A percentile compares a stretch with the other conserved stretches of the same genome.
These are phyloP conservation scores for Gambelia wislizenii DNA, from an alignment of 2,797 vertebrate species.

Conservation along the genomic window DNA sequence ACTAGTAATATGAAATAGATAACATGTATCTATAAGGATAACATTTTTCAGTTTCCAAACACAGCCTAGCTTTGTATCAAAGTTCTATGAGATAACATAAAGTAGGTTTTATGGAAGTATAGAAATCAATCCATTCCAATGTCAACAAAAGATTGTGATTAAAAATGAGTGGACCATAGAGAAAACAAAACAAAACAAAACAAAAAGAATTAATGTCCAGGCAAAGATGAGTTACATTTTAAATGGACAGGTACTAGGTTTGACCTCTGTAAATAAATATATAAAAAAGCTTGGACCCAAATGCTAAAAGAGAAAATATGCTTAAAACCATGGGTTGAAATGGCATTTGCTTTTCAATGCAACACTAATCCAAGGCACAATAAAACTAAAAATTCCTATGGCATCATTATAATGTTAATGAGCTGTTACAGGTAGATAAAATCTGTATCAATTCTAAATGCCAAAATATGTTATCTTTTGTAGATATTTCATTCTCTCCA, in stretches of 20 bases:
- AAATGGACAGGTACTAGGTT: neutral
- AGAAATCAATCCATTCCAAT: constrained; percentile 14
- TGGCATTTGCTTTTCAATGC: neutral
- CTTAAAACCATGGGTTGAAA: neutral
- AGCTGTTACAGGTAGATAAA: neutral
- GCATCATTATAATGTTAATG: neutral
- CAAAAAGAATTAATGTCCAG: neutral
- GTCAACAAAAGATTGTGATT: constrained; percentile 34
- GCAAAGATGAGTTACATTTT: constrained; percentile 32
- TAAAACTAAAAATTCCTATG: neutral
- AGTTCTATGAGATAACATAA: constrained; percentile 35
- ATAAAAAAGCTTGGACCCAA: neutral
- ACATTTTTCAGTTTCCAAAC: constrained; percentile 18
- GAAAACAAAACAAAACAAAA: constrained; percentile 2
- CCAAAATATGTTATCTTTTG: neutral
- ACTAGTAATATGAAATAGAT: neutral
- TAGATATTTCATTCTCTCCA: neutral
- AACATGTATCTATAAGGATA: neutral
- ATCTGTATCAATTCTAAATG: neutral
- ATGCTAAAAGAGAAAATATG: neutral
- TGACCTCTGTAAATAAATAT: neutral
- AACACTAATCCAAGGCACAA: neutral
- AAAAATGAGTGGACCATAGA: constrained; percentile 23
- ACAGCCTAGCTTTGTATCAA: constrained; percentile 7
- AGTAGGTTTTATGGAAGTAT: constrained; percentile 22